Conservation (phyloP, 1,140 invertebrate genomes). For the Philotrypesis tridentata region DNA sequence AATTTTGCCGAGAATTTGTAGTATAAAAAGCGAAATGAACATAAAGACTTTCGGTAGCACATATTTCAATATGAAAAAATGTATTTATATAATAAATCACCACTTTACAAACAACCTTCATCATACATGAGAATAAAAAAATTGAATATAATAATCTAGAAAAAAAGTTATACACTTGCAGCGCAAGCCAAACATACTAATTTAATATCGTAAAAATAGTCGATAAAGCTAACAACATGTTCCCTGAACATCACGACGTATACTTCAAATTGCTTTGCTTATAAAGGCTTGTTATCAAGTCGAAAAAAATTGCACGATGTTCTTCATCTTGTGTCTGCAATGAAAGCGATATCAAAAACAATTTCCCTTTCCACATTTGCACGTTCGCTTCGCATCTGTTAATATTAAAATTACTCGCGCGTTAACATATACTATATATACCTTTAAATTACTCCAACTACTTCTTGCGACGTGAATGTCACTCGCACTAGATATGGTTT, state of each 20-base stretch:
- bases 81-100: too few relatives aligned
- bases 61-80: too few relatives aligned
- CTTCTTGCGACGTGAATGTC: too few relatives aligned
- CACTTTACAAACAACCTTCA: too few relatives aligned
- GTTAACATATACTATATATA: too few relatives aligned
- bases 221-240: not conserved
- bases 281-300: not conserved
- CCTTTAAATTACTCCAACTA: too few relatives aligned
- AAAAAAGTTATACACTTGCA: conserved; percentile 9
- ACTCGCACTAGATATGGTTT: too few relatives aligned
- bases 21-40: too few relatives aligned
- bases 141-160: too few relatives aligned
- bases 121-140: too few relatives aligned
- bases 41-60: too few relatives aligned
- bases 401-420: not conserved
- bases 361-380: not conserved
- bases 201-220: not conserved
- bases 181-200: not conserved
- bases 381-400: not conserved
- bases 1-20: too few relatives aligned
- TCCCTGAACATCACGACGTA: not conserved
- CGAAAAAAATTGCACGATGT: not conserved
- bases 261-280: not conserved
- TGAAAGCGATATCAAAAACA: not conserved
- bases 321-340: not conserved